Evolutionary conservation across 2,113 vertebrate genomes (phyloP).

Genomic region (Alethe diademata): DNA sequence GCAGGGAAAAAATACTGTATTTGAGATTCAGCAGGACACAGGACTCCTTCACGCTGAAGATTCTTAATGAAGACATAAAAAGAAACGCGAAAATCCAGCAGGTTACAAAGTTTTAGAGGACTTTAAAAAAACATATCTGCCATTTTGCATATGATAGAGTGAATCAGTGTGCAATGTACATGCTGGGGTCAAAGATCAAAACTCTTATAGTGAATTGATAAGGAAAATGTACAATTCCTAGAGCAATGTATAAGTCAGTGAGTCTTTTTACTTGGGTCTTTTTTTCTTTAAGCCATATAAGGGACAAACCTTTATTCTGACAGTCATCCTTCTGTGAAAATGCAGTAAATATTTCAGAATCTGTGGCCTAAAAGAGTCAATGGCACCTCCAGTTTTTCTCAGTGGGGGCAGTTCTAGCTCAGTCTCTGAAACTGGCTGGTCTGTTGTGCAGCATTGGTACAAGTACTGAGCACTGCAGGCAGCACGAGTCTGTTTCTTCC

Average conservation of each 20-base stretch:
- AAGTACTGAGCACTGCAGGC: not conserved
- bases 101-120: not conserved
- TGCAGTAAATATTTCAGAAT: not conserved
- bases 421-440: not conserved
- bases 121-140: not conserved
- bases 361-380: not conserved
- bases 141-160: not conserved
- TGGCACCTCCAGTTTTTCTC: not conserved
- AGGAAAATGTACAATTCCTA: not conserved
- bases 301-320: not conserved
- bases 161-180: not conserved
- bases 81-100: not conserved
- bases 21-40: not conserved
- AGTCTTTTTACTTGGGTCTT: not conserved
- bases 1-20: not conserved
- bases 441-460: not conserved
- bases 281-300: not conserved
- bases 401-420: not conserved
- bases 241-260: not conserved
- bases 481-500: not conserved
- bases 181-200: not conserved
- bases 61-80: not conserved
- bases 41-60: not conserved
- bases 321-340: not conserved
- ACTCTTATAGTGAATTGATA: not conserved